Evolutionary conservation across 2,113 vertebrate genomes (phyloP).

Genomic region (Perca schrenkii): DNA sequence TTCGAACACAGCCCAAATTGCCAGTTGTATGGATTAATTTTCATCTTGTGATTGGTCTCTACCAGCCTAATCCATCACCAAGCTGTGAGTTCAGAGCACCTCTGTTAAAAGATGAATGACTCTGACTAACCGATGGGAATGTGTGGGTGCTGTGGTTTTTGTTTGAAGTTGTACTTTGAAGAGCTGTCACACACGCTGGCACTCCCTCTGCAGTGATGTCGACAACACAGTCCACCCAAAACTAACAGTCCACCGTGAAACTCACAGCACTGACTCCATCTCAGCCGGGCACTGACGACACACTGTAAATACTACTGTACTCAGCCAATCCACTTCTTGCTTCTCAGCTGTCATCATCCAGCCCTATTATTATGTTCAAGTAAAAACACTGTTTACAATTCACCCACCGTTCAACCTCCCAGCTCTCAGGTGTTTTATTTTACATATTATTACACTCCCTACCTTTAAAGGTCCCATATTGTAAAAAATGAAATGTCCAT

Average conservation of each 20-base stretch:
- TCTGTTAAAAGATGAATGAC: neutral
- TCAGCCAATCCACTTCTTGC: neutral
- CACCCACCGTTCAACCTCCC: neutral
- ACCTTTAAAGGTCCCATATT: too few species aligned
- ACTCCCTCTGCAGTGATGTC: slow-evolving; percentile 30
- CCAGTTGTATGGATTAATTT: too few species aligned
- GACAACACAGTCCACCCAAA: slow-evolving; percentile 24
- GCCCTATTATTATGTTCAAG: neutral
- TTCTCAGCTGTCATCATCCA: neutral
- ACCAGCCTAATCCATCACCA: neutral
- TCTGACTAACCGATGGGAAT: neutral
- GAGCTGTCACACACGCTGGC: slow-evolving; percentile 5
- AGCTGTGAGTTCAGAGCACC: neutral
- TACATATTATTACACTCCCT: neutral
- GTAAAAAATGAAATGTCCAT: too few species aligned
- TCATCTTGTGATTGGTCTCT: neutral
- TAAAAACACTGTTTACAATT: neutral
- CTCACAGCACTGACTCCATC: neutral
- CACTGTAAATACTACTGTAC: neutral
- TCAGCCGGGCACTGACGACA: neutral
- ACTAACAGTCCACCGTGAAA: slow-evolving; percentile 43
- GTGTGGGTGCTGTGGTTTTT: neutral
- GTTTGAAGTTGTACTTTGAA: slow-evolving; percentile 13
- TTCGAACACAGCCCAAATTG: too few species aligned
- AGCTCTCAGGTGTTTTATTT: neutral